Base-by-base conservation (phyloP, 2,888 invertebrate genomes). In the Athrips mouffetella region DNA sequence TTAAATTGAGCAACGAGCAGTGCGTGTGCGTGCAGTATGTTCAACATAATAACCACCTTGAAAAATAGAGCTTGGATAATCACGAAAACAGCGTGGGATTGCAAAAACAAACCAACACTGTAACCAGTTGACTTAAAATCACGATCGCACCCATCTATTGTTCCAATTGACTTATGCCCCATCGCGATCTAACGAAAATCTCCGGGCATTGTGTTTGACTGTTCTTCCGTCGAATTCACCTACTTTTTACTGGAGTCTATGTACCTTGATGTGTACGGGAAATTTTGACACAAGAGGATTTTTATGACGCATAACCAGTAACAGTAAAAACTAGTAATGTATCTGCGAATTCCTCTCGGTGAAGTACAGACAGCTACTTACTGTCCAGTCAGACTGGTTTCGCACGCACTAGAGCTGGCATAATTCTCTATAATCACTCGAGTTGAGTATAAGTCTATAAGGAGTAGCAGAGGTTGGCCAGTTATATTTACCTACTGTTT, bases 121-220 rank as follows among this genome's bases (percentile, higher is more conserved):
- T 45, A 41, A 47, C 48, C 48, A 49, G 51, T 40, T 49, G 49
- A 48, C 41, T 40, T 46, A 54, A 57, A 55, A 58, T 58, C 50
- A 55, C 59, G 67, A 71, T 74, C 82, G 62, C 79, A 63, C 80
- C 83, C 81, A 73, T 65, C 78, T 60, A 85, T 83, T 85, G 85
- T 86, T 81, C 65, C 66, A 64, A 69, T 69, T 75, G 72, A 78
- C 70, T 75, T 76, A 78, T 77, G 68, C 65, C 65, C 67, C 66
- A 70, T 74, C 58, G 60, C 59, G 65, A 57, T 63, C 62, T 58
- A 61, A 60, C 68, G 56, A 73, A 78, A 74, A 71, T 75, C 70
- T 65, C 66, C 67, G 70, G 66, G 65, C 66, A 78, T 79, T 78
- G 75, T 77, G 49, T 73, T 70, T 55, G 53, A 33, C 46, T 49